These are phyloP conservation scores for Papilio polyxenes DNA, from an alignment of 1,140 invertebrate genomes.

Conservation along the genomic window DNA sequence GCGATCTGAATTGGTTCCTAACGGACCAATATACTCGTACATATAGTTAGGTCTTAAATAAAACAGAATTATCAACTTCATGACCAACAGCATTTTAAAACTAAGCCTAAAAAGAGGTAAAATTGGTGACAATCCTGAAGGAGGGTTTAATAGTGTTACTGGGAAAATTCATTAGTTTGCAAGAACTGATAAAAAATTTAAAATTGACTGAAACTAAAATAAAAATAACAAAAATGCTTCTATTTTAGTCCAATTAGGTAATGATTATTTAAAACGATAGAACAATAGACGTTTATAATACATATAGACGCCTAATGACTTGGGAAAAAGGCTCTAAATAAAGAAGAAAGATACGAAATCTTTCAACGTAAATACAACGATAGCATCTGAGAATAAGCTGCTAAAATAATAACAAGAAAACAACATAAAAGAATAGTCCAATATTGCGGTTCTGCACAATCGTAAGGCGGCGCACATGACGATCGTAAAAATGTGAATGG, in stretches of 20 bases:
- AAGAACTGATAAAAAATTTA: not conserved
- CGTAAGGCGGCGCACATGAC: conserved; percentile 65
- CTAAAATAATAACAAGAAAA: conserved; percentile 46
- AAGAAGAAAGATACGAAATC: conserved; percentile 46
- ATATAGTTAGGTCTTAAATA: conserved; percentile 54
- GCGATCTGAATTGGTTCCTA: conserved; percentile 61
- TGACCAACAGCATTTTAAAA: conserved; percentile 44
- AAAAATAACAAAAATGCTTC: not conserved
- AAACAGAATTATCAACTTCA: not conserved
- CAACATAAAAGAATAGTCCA: conserved; percentile 49
- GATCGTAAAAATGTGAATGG: conserved; percentile 74
- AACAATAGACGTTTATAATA: too few species aligned
- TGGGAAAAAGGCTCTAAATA: conserved; percentile 40
- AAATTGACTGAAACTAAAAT: not conserved
- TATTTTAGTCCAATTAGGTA: too few species aligned
- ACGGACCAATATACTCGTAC: conserved; percentile 53
- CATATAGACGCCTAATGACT: not conserved
- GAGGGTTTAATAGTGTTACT: not conserved
- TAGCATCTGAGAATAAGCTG: conserved; percentile 37
- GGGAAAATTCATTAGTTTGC: not conserved
- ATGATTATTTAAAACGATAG: too few species aligned
- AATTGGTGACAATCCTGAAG: not conserved
- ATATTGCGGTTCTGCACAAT: conserved; percentile 66
- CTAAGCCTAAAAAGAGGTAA: not conserved
- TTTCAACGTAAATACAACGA: conserved; percentile 27